phyloP scores from a whole-genome alignment of 2,888 invertebrate species.

The Rhagium mordax region DNA sequence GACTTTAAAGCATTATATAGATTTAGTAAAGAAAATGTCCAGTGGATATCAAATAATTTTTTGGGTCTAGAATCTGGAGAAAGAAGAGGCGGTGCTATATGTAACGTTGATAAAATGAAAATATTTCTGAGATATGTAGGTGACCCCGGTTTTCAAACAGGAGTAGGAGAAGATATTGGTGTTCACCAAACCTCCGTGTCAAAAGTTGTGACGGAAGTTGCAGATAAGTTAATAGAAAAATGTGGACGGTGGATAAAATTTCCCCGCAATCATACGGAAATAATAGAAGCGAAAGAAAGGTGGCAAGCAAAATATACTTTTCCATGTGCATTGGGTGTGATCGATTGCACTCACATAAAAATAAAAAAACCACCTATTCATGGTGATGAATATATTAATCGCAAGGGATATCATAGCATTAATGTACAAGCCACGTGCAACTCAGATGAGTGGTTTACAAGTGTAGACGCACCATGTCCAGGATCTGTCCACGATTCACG shows the following conservation, averaged over 20 bases:
- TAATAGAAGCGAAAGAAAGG: slow-evolving; percentile 1
- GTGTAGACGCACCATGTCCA: slow-evolving; percentile 44
- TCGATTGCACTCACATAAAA: slow-evolving; percentile 45
- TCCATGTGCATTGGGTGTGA: slow-evolving; percentile 35
- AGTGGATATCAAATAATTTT: slow-evolving; percentile 22
- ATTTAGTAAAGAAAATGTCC: slow-evolving; percentile 3
- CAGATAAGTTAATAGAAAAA: background rate
- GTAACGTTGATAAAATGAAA: slow-evolving; percentile 26
- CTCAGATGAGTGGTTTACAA: slow-evolving; percentile 43
- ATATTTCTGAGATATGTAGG: slow-evolving; percentile 27
- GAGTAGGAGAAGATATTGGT: too few species aligned
- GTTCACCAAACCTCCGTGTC: background rate
- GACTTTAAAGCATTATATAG: slow-evolving; percentile 14
- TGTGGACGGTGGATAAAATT: slow-evolving; percentile 6
- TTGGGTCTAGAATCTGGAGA: slow-evolving; percentile 11
- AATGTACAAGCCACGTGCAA: slow-evolving; percentile 49
- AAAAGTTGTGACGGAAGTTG: slow-evolving; percentile 6
- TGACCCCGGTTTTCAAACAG: slow-evolving; percentile 34
- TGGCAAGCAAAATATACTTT: slow-evolving; percentile 13
- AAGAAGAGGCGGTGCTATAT: slow-evolving; percentile 33
- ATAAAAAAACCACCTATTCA: slow-evolving; percentile 42
- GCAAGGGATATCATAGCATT: slow-evolving; percentile 42
- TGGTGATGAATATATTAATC: slow-evolving; percentile 49
- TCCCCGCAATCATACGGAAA: background rate
- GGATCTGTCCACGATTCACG: slow-evolving; percentile 46